Evolutionary conservation across 2,113 vertebrate species (phyloP).

Genomic region (Pandion haliaetus): DNA sequence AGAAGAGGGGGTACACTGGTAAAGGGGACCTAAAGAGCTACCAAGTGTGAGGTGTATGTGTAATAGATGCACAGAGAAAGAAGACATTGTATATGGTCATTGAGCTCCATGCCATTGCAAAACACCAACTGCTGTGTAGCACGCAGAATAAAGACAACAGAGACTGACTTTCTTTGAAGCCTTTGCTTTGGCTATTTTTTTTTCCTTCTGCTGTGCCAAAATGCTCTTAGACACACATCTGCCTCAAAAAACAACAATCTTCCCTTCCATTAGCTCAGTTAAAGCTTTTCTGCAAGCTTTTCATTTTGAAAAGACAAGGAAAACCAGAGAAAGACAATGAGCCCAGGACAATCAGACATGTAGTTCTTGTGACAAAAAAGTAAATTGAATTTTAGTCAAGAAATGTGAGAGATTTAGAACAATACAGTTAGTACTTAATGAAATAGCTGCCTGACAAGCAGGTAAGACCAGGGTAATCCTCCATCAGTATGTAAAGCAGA

Average conservation of each 20-base stretch:
- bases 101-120: not conserved
- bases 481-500: conserved; percentile 55
- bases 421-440: conserved; percentile 64
- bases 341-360: conserved; percentile 11
- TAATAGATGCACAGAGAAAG: not conserved
- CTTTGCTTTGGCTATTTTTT: not conserved
- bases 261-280: conserved; percentile 40
- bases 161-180: conserved; percentile 5
- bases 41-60: not conserved
- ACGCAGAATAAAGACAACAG: not conserved
- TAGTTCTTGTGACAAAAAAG: conserved; percentile 44
- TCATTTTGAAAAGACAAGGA: conserved; percentile 42
- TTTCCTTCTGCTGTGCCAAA: conserved; percentile 17
- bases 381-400: conserved; percentile 56
- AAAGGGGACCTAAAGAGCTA: not conserved
- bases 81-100: not conserved
- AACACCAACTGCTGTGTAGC: not conserved
- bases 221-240: conserved; percentile 43
- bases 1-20: not conserved
- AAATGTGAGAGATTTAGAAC: conserved; percentile 67
- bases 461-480: conserved; percentile 65
- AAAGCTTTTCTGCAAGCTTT: conserved; percentile 43
- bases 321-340: conserved; percentile 18
- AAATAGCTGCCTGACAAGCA: conserved; percentile 66
- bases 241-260: conserved; percentile 46